phyloP scores from a whole-genome alignment of 2,113 vertebrate species.

The Balaenoptera acutorostrata region DNA sequence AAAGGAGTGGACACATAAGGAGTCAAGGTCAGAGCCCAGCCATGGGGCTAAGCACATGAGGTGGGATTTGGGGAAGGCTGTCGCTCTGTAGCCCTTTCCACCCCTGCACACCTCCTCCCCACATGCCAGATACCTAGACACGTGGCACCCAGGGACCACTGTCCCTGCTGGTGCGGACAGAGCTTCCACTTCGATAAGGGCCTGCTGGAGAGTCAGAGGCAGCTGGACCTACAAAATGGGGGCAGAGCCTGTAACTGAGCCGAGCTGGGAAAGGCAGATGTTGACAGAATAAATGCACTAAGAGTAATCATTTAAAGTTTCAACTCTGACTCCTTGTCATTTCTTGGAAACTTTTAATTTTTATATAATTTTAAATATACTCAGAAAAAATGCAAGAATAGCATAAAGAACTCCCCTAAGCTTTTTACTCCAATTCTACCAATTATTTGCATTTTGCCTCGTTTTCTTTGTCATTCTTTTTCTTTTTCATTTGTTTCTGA shows the following conservation, averaged over 20 bases:
- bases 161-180: not conserved
- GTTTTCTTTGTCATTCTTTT: not conserved
- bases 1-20: not conserved
- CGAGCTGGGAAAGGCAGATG: not conserved
- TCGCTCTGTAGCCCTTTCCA: not conserved
- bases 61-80: not conserved
- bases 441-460: not conserved
- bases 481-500: not conserved
- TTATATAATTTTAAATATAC: not conserved
- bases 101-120: not conserved
- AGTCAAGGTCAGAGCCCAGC: not conserved
- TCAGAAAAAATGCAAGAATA: not conserved
- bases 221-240: too few relatives aligned
- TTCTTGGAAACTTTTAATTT: not conserved
- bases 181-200: not conserved
- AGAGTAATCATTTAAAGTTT: not conserved
- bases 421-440: not conserved
- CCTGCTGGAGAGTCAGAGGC: not conserved
- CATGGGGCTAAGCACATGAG: rapidly evolving
- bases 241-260: not conserved
- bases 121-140: not conserved
- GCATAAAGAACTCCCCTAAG: not conserved
- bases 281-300: not conserved
- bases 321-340: not conserved
- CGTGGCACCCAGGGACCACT: not conserved